Evolutionary conservation across 2,113 vertebrate species (phyloP), one percentile per base, ranked within the genome.

Genomic region (Ginglymostoma cirratum): DNA sequence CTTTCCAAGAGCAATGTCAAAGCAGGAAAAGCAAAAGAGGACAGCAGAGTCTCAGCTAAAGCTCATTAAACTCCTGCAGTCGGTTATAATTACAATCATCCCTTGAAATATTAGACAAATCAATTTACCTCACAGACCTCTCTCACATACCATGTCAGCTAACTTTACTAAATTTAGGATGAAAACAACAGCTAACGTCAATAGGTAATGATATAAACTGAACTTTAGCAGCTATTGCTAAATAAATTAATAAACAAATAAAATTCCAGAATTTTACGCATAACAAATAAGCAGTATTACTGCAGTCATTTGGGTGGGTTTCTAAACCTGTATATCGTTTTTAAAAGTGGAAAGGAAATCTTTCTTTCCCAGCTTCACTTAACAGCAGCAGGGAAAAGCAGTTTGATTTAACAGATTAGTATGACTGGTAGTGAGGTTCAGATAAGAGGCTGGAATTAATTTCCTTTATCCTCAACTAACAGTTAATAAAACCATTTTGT

Each of bases 1-100:
- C 97, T 97, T 97, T 97, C 97, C 97, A 97, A 97, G 96, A 97
- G 97, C 97, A 95, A 0, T 0, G 96, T 96, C 34, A 93, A 67
- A 66, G 8, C 5, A 66, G n/a, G n/a, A 93, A 93, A 38, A 66
- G 89, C 61, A 66, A n/a, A 92, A n/a, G 34, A n/a, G 65, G 89
- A 21, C 61, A 87, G 48, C 70, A 83, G 19, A 42, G 89, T 93
- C 61, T 93, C 61, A 66, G 89, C 5, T 15, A 34, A 66, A n/a
- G 34, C 66, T 92, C 66, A 93, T 38, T 66, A 23, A 93, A 38
- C 34, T 19, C 89, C 89, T 93, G 34, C 34, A 15, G 34, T 65
- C 30, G 67, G 89, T 61, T n/a, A 34, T 61, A 45, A 87, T 0
- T 27, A 45, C 87, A 61, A n/a, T 14, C 30, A 12, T 24, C 45